These are phyloP conservation scores for Athene cunicularia DNA, from an alignment of 2,113 vertebrate species.

Conservation along the genomic window DNA sequence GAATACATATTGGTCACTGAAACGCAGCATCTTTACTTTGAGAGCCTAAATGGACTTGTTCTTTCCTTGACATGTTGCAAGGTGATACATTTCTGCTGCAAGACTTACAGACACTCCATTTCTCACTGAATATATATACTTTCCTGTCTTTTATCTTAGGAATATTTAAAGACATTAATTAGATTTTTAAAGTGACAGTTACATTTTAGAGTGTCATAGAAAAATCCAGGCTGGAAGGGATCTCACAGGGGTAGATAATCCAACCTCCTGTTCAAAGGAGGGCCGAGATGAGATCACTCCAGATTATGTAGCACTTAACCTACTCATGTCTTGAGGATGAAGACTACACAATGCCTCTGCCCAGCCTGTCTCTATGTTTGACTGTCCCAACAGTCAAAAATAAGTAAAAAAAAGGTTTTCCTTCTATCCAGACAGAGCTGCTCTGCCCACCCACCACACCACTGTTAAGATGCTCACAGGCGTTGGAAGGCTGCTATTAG, in stretches of 20 bases:
- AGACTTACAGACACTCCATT: neutral
- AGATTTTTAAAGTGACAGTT: neutral
- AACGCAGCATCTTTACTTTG: neutral
- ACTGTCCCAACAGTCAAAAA: neutral
- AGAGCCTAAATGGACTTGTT: neutral
- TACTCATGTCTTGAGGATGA: neutral
- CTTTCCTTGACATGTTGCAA: neutral
- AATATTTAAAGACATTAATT: neutral
- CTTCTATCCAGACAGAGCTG: neutral
- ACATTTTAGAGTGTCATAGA: neutral
- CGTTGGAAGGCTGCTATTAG: rapidly evolving
- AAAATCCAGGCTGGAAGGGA: neutral
- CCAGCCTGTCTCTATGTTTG: neutral
- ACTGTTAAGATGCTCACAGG: neutral
- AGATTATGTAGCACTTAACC: neutral
- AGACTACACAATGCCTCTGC: neutral
- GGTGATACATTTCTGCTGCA: neutral
- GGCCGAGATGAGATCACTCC: neutral
- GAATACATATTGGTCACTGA: neutral
- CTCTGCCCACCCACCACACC: neutral
- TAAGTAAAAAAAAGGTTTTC: neutral
- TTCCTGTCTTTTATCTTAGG: neutral
- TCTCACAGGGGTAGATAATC: neutral
- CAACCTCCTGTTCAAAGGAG: neutral
- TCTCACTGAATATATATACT: neutral